Percentiles rank a stretch among this genome's conserved stretches.
phyloP scores from a whole-genome alignment of 2,797 vertebrate genomes.

The Acanthiza pusilla region DNA sequence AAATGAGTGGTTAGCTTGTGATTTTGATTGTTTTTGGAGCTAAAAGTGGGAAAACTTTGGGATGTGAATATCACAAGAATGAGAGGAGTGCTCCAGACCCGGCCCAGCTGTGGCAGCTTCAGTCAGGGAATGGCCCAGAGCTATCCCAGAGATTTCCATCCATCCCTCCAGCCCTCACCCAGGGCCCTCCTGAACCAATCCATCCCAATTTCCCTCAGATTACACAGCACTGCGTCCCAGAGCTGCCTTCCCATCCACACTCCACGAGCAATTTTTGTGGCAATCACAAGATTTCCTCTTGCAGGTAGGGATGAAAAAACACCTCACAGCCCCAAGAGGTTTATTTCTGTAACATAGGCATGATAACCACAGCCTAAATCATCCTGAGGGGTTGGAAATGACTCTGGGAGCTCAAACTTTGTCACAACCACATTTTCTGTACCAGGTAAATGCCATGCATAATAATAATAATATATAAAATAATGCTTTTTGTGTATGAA shows the following conservation, averaged over 20 bases:
- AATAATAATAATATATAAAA: neutral
- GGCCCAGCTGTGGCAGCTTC: neutral
- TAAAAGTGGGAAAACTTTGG: neutral
- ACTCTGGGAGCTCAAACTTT: neutral
- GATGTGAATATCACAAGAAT: neutral
- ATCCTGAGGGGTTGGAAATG: neutral
- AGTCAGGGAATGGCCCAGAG: neutral
- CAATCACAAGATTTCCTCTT: neutral
- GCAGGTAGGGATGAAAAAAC: neutral
- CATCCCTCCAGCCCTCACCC: neutral
- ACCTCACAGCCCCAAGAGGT: neutral
- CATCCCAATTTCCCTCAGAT: neutral
- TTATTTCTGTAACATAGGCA: neutral
- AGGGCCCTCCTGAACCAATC: neutral
- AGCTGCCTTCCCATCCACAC: neutral
- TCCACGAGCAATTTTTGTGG: neutral
- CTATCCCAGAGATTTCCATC: neutral
- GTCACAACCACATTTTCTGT: neutral
- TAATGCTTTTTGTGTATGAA: neutral
- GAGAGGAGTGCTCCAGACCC: neutral
- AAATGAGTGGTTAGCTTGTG: neutral
- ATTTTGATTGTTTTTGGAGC: neutral
- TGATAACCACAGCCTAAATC: neutral
- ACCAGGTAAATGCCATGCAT: neutral
- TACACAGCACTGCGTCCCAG: neutral